Base-by-base conservation (phyloP, 2,797 vertebrate genomes). In the Austrolebias charrua region DNA sequence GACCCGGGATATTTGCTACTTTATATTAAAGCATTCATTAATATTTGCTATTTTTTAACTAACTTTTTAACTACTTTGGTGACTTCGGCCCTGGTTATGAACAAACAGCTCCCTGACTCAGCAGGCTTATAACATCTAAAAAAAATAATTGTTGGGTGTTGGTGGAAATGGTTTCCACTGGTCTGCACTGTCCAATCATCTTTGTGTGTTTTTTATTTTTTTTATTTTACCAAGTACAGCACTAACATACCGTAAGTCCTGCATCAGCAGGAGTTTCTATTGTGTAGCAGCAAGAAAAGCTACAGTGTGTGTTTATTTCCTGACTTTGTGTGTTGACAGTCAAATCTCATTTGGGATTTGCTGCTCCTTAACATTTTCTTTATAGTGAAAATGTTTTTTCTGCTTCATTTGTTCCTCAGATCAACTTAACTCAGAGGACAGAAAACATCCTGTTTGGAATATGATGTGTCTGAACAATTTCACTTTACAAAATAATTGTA, bases 291-390 rank as follows among this genome's bases (percentile, higher is more conserved):
- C 44, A 54, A 55, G 31, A 20, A 57, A 14, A 69, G 50, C 13
- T 55, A 28, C 28, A 58, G 24, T 52, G 58, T 69, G 31, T 50
- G 64, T 48, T 66, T 71, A 46, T 44, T 38, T 50, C 38, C 10
- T 66, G 53, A 57, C 48, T 76, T 67, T 58, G 66, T 59, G 20
- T 60, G 38, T 63, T 70, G 75, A 74, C 72, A 78, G 60, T 66
- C 61, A 66, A 50, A n/a, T n/a, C n/a, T n/a, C n/a, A n/a, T n/a
- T 31, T 48, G 18, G 24, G 18, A 43, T 44, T 66, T 64, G 33
- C 40, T 68, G 55, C 56, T 52, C 35, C 24, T 43, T 20, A 66
- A 60, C 45, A 31, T 44, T 66, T 53, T 38, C 28, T 50, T 16
- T 57, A 64, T 24, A 56, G 18, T 52, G 19, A n/a, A 51, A 43